Conservation (phyloP, 1,140 invertebrate species). For the Nasonia giraulti region DNA sequence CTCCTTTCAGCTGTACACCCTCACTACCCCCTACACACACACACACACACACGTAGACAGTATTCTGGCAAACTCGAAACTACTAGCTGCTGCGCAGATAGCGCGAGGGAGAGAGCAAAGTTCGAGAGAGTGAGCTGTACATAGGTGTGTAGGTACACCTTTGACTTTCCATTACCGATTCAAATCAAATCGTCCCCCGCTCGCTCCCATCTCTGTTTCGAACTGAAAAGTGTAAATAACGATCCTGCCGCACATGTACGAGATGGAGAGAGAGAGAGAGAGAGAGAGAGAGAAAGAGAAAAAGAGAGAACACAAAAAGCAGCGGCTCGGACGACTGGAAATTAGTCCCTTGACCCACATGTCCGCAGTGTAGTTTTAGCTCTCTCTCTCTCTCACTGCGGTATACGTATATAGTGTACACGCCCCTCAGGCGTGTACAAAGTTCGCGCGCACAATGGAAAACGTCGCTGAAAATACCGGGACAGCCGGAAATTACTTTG, state of each 20-base stretch:
- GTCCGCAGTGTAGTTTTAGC: background rate
- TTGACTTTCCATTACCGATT: slow-evolving; percentile 20
- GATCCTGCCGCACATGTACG: background rate
- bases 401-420: background rate
- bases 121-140: background rate
- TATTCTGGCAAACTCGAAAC: background rate
- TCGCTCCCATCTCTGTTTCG: background rate
- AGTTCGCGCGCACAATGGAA: background rate
- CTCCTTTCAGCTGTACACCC: background rate
- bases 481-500: slow-evolving; percentile 3
- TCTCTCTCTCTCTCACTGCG: background rate
- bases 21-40: background rate
- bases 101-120: background rate
- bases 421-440: background rate
- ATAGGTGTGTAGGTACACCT: no score
- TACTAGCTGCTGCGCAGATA: background rate
- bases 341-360: slow-evolving; percentile 1
- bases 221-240: background rate
- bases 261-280: no score
- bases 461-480: background rate
- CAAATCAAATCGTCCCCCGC: background rate
- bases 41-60: background rate
- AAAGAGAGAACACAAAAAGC: background rate
- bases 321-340: background rate
- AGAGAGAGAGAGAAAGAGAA: no score